phyloP scores from a whole-genome alignment of 2,113 vertebrate genomes.

The Epinephelus lanceolatus region DNA sequence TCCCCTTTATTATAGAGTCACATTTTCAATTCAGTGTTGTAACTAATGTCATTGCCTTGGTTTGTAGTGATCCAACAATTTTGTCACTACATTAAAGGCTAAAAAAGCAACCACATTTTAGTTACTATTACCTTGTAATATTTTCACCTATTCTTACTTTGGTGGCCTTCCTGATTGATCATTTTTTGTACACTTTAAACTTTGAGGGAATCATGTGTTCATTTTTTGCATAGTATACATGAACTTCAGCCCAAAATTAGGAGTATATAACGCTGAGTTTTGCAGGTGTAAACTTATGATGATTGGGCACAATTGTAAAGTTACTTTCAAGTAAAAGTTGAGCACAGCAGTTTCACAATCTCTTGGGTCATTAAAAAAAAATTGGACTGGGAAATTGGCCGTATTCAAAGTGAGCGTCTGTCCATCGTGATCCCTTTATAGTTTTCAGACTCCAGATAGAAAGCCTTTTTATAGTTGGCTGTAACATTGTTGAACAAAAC shows the following conservation, averaged over 20 bases:
- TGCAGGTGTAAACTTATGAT: constrained; percentile 24
- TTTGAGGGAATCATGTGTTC: background rate
- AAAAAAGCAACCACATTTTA: background rate
- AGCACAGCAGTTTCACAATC: constrained; percentile 9
- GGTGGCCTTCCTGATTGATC: background rate
- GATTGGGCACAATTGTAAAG: background rate
- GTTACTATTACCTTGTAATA: background rate
- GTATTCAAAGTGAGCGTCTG: constrained; percentile 7
- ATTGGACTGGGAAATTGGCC: background rate
- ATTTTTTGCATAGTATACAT: constrained; percentile 57
- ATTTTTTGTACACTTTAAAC: background rate
- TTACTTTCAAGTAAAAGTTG: constrained; percentile 10
- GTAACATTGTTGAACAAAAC: constrained; percentile 37
- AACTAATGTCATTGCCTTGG: background rate
- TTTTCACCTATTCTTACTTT: background rate
- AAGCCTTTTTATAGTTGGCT: constrained; percentile 29
- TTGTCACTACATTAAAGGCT: background rate
- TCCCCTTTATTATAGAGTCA: background rate
- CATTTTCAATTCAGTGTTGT: background rate
- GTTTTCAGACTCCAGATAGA: constrained; percentile 34
- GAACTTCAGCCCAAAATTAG: constrained; percentile 1
- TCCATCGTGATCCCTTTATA: constrained; percentile 48
- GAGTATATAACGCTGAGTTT: constrained; percentile 23
- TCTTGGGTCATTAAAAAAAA: constrained; percentile 12
- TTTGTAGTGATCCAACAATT: background rate